Conservation (phyloP, 2,113 vertebrate genomes). For the Empidonax traillii region DNA sequence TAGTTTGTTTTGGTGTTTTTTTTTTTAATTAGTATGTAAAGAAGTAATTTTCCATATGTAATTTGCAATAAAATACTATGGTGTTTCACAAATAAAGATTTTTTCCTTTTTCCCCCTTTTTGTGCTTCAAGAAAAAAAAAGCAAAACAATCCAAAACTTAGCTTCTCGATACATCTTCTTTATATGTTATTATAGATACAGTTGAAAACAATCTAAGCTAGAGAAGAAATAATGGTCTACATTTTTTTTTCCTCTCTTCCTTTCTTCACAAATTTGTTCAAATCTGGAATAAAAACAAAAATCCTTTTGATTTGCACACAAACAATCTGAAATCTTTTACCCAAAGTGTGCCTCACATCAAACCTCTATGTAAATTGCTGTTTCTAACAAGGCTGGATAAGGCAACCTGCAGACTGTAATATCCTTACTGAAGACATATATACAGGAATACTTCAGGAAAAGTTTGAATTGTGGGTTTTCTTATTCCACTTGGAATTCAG, state of each 20-base stretch:
- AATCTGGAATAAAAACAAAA: not conserved
- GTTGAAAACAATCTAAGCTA: not conserved
- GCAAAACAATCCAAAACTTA: accelerated
- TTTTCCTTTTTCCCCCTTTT: not conserved
- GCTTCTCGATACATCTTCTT: not conserved
- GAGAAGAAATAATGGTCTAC: not conserved
- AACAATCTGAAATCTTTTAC: not conserved
- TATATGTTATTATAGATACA: not conserved
- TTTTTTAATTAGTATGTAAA: not conserved
- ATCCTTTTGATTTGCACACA: not conserved
- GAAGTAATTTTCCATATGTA: not conserved
- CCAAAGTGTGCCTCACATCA: not conserved
- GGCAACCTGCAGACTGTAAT: not conserved
- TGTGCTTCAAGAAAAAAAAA: not conserved
- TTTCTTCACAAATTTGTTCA: not conserved
- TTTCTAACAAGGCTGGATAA: not conserved
- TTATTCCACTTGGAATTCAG: not conserved
- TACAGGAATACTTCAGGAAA: not conserved
- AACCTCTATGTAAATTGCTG: not conserved
- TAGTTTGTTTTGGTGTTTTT: not conserved
- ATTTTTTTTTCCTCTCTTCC: not conserved
- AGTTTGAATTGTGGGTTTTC: not conserved
- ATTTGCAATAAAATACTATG: not conserved
- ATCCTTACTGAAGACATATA: not conserved
- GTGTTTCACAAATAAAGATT: not conserved